A percentile compares a stretch with the other conserved stretches of the same genome.
Conservation (phyloP, 1,140 invertebrate genomes). For the Drosophila sechellia region DNA sequence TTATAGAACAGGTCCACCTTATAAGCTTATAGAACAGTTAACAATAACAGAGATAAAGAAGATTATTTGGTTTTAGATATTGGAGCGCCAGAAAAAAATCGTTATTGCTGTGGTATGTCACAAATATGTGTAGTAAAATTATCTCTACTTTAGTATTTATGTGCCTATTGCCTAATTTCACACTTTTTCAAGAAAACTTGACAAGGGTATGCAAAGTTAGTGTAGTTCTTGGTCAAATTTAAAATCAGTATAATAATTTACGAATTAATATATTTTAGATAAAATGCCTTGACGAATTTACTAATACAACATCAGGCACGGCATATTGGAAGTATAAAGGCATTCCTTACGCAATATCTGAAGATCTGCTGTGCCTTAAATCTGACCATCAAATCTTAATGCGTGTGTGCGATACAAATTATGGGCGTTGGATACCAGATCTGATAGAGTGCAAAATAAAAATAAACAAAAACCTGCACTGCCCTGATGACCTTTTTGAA, state of each 20-base stretch:
- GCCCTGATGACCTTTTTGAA: constrained; percentile 56
- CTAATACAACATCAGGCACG: constrained; percentile 3
- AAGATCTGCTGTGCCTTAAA: constrained; percentile 44
- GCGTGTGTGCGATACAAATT: constrained; percentile 40
- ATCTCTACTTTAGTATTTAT: not conserved
- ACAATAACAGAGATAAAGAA: not conserved
- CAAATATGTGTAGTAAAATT: not conserved
- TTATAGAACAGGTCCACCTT: no score
- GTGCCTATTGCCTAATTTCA: not conserved
- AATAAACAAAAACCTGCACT: constrained; percentile 20
- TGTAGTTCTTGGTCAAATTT: not conserved
- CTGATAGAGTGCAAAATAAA: constrained; percentile 19
- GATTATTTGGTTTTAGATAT: not conserved
- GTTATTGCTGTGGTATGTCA: not conserved
- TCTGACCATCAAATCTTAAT: constrained; percentile 28
- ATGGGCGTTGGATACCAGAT: constrained; percentile 35
- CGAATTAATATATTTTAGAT: not conserved
- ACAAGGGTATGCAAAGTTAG: not conserved
- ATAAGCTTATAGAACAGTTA: no score
- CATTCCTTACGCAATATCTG: constrained; percentile 27
- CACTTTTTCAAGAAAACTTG: not conserved
- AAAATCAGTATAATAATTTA: not conserved
- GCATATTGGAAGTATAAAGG: constrained; percentile 49
- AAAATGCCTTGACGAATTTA: constrained; percentile 1
- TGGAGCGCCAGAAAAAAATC: not conserved